A percentile compares a stretch with the other conserved stretches of the same genome.
These are phyloP conservation scores for Lacerta agilis DNA, from an alignment of 2,797 vertebrate genomes.

Conservation along the genomic window DNA sequence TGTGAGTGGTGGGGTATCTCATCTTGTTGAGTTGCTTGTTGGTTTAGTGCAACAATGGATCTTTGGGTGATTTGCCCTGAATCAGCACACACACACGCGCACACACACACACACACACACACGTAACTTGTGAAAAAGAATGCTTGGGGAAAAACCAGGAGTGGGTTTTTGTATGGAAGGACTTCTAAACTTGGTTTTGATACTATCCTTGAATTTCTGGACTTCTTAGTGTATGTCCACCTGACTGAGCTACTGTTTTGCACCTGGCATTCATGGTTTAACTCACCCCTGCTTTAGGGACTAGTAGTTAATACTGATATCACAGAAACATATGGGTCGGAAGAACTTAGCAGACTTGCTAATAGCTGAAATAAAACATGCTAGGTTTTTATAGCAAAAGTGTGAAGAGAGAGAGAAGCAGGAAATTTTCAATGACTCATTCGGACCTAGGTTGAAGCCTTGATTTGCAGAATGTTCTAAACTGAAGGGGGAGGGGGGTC, in stretches of 20 bases:
- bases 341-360: neutral
- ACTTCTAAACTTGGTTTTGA: no score
- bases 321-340: neutral
- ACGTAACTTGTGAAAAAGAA: no score
- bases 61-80: no score
- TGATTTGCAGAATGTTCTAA: neutral
- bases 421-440: neutral
- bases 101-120: no score
- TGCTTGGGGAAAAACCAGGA: no score
- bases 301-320: neutral
- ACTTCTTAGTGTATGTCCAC: neutral
- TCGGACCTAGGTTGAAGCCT: neutral
- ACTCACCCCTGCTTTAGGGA: neutral
- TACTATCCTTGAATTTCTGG: neutral
- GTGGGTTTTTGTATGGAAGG: no score
- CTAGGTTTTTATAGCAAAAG: neutral
- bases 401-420: neutral
- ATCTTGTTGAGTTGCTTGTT: neutral
- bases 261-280: neutral
- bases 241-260: neutral
- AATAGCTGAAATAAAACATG: neutral
- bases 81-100: fast-evolving
- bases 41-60: neutral
- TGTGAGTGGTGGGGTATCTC: slow-evolving; percentile 76
- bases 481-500: neutral